Evolutionary conservation across 1,140 invertebrate species (phyloP), one percentile per base, ranked within the genome.

Genomic region (Drosophila serrata): DNA sequence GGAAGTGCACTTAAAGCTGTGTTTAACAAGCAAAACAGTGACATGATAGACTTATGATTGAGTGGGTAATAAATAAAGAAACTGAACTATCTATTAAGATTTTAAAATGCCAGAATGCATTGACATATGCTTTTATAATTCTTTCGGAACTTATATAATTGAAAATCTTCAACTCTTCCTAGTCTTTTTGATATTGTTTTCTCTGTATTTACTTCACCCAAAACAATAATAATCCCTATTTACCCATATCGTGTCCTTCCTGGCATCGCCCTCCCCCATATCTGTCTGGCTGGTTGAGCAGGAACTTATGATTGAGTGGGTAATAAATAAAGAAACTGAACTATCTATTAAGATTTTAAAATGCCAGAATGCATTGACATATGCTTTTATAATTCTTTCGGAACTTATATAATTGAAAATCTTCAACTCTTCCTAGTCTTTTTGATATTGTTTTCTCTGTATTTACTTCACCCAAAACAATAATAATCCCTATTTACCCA

Each of bases 171-270:
- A 5, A 4, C 8, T 19, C 17, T 17, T 17, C 6, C 8, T 45
- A 39, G 42, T 60, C 7, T 15, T 9, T 40, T 8, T n/a, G 24
- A 24, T 24, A 24, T 24, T 53, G 6, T 22, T 35, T 35, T 22
- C 31, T 15, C 49, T 37, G 49, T 53, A 35, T 6, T 22, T 8
- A 6, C 49, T 24, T 53, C 67, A 73, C 79, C 82, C 62, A 55
- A n/a, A 82, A 87, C 79, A 81, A 87, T 86, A 87, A 87, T 87
- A 86, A 82, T 87, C 75, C 79, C 79, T 62, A 79, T 82, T 87
- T 75, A 62, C 39, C 17, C 31, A 42, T 53, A 55, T 57, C 39
- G 48, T 22, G 46, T 39, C 56, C 33, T 39, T 43, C 37, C 45
- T 24, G 27, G 29, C 65, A 42, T 22, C 31, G 33, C 48, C 17